phyloP scores from a whole-genome alignment of 2,888 invertebrate genomes.

The Chrysolina oricalcia region DNA sequence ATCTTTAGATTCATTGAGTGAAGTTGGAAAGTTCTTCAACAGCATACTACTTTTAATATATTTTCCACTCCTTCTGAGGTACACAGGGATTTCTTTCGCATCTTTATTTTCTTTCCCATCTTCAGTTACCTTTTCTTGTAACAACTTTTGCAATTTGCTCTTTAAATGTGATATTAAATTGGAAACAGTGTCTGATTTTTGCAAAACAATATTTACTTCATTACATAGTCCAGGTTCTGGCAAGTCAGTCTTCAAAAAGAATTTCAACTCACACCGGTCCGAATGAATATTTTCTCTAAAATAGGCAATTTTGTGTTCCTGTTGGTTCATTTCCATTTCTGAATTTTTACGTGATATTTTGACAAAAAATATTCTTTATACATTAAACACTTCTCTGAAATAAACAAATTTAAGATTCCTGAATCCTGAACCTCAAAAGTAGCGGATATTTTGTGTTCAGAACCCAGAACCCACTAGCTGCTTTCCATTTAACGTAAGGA shows the following conservation, averaged over 20 bases:
- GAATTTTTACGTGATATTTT: not conserved
- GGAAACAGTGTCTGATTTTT: slow-evolving; percentile 46
- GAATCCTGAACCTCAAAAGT: too few species aligned
- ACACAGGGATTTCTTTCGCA: slow-evolving; percentile 31
- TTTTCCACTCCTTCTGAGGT: slow-evolving; percentile 36
- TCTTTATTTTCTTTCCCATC: slow-evolving; percentile 16
- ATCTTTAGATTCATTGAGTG: not conserved
- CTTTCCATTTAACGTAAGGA: too few species aligned
- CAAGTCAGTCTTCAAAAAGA: slow-evolving; percentile 41
- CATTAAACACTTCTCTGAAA: not conserved
- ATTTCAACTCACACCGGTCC: slow-evolving; percentile 47
- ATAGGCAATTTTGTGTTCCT: slow-evolving; percentile 40
- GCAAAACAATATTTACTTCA: slow-evolving; percentile 48
- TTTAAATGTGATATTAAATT: slow-evolving; percentile 49
- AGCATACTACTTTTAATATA: slow-evolving; percentile 24
- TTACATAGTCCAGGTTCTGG: slow-evolving; percentile 38
- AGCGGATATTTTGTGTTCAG: too few species aligned
- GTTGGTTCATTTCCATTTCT: not conserved
- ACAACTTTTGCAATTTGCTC: slow-evolving; percentile 47
- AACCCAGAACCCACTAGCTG: too few species aligned
- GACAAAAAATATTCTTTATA: not conserved
- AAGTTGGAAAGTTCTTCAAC: slow-evolving; percentile 38
- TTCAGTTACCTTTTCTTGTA: slow-evolving; percentile 30
- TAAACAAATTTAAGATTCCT: too few species aligned
- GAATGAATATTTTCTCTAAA: slow-evolving; percentile 40